Evolutionary conservation across 2,113 vertebrate species (phyloP), one percentile per base, ranked within the genome.

Genomic region (Pollimyrus isidori): DNA sequence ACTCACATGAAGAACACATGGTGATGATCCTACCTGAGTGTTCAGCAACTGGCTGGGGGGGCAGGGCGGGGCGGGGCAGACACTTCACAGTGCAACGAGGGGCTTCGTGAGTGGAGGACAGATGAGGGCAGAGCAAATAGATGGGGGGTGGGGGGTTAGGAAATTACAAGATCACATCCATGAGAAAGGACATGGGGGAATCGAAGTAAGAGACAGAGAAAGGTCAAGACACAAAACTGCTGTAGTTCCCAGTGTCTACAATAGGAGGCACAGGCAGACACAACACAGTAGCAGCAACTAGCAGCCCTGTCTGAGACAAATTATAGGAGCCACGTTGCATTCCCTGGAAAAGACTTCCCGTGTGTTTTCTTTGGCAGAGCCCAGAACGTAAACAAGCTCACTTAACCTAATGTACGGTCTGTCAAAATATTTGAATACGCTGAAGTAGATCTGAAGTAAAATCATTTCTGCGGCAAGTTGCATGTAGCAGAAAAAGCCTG

Each of bases 311-410:
- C 48, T 13, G 21, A 87, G 86, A 46, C 69, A 21, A 39, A 86
- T 87, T 86, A 80, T 90, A 56, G 86, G 89, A 87, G 80, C 80
- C 49, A 58, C 69, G 42, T 90, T 86, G 69, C 87, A 69, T n/a
- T 80, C 89, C 86, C 89, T 89, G 65, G 89, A 88, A 90, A 90
- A 87, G 65, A 46, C 62, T 58, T 65, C 86, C 69, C 58, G 73
- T 52, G 46, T 58, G 89, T 80, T 87, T 90, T 53, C 42, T 49
- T 82, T 82, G 89, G 89, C 69, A 82, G 48, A 42, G 19, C 23
- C 86, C 35, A 11, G 69, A 90, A 87, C 23, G 52, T 90, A 90
- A 90, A 90, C 89, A 90, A 56, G 69, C 86, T 90, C 62, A 90
- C 86, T 88, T 80, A 87, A 82, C 86, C 58, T 69, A 52, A 86